Base-by-base conservation (phyloP, 2,797 vertebrate genomes). In the Liparis tanakae region DNA sequence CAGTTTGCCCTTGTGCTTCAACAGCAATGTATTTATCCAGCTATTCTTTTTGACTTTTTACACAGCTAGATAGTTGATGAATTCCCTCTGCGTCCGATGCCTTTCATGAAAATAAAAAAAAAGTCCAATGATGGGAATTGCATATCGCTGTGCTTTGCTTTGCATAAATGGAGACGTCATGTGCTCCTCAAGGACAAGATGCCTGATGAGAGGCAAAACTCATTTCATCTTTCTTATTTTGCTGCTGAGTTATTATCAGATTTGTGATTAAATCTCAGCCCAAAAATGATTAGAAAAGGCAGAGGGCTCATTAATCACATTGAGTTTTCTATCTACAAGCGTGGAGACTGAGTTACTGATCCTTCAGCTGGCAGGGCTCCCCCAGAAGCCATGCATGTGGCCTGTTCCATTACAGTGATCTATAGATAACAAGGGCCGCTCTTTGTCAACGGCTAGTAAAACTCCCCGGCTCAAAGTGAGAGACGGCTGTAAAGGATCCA, bases 241-340 rank as follows among this genome's bases (percentile, higher is more conserved):
- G 83, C 88, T 84, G 84, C 80, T 75, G 88, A 91, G 85, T 90
- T 91, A 90, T 89, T 87, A 93, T 92, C 90, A 87, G 87, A 91
- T 89, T 85, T 89, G 80, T 92, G 91, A 94, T 93, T 92, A 92
- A 90, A 92, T 91, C 87, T 87, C 71, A 69, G 81, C 78, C 83
- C 81, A 85, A 88, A 90, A 91, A 90, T 87, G 88, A 93, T 93
- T 91, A 90, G 83, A 91, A 92, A 90, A 89, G 82, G 84, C 90
- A 89, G 87, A 84, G 60, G 85, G 76, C 84, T 90, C 91, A 89
- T 93, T 92, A 89, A 92, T 93, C 91, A 92, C 79, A 22, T 63
- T 67, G 77, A 58, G 76, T 83, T 81, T 83, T 84, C 78, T 73
- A 72, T 88, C 84, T 85, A 33, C 62, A 34, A 62, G 77, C 55